These are phyloP conservation scores for Exephanes ischioxanthus DNA, from an alignment of 2,888 invertebrate genomes.

Conservation along the genomic window DNA sequence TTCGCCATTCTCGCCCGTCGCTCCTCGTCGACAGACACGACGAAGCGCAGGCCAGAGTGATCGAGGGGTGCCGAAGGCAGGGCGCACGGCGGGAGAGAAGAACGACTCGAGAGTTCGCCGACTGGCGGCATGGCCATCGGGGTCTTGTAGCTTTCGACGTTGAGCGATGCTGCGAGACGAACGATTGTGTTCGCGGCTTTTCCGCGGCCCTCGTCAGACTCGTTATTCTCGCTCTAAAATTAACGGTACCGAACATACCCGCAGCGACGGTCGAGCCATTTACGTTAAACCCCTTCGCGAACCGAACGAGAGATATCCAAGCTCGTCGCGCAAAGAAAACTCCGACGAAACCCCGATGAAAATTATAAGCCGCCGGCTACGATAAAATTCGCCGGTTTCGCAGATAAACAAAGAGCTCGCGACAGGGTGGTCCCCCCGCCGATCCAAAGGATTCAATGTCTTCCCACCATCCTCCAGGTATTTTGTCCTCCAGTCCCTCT, in stretches of 20 bases:
- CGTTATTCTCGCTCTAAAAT: slow-evolving; percentile 77
- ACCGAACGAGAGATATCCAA: not conserved
- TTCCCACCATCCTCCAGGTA: slow-evolving; percentile 18
- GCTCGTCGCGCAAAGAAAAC: not conserved
- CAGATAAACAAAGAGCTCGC: not conserved
- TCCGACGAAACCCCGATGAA: not conserved
- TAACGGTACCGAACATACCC: slow-evolving; percentile 68
- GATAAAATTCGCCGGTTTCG: slow-evolving; percentile 11
- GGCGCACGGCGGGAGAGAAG: slow-evolving; percentile 24
- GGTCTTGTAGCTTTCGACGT: slow-evolving; percentile 83
- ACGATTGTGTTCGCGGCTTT: slow-evolving; percentile 82
- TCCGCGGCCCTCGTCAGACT: slow-evolving; percentile 73
- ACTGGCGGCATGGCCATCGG: slow-evolving; percentile 61
- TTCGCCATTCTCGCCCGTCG: slow-evolving; percentile 63
- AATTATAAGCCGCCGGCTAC: slow-evolving; percentile 9
- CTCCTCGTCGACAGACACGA: slow-evolving; percentile 61
- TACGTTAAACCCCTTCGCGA: no score
- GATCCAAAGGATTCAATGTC: slow-evolving; percentile 42
- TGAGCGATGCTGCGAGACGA: slow-evolving; percentile 83
- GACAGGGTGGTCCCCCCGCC: slow-evolving; percentile 57
- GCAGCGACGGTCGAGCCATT: slow-evolving; percentile 4
- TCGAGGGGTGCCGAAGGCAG: slow-evolving; percentile 19
- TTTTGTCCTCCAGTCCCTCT: not conserved
- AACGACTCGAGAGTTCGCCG: slow-evolving; percentile 49
- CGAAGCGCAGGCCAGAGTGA: slow-evolving; percentile 36